Evolutionary conservation across 2,888 invertebrate genomes (phyloP).

Genomic region (Synanthedon myopaeformis): DNA sequence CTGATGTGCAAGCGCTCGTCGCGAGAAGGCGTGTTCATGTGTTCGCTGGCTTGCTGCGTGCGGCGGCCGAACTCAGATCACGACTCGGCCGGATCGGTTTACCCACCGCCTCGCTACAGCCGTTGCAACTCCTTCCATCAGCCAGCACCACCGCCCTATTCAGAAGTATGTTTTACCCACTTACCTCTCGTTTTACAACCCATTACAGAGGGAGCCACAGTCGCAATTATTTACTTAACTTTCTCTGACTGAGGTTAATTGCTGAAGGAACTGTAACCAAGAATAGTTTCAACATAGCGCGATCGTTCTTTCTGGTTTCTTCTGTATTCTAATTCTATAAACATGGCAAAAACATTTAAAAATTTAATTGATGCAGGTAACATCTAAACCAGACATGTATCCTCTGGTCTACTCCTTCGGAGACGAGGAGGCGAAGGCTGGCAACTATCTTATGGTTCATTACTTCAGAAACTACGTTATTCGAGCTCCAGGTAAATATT

Average conservation of each 20-base stretch:
- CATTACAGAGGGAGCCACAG: too few relatives aligned
- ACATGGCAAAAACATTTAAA: neutral
- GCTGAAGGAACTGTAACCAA: too few relatives aligned
- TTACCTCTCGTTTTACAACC: too few relatives aligned
- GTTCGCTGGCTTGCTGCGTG: constrained; percentile 50
- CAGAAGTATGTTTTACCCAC: constrained; percentile 70
- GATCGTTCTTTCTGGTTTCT: neutral
- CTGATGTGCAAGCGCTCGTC: constrained; percentile 37
- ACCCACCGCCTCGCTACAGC: constrained; percentile 86
- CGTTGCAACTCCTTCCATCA: constrained; percentile 87
- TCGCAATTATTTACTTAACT: too few relatives aligned
- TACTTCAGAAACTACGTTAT: constrained; percentile 83
- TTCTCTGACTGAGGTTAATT: too few relatives aligned
- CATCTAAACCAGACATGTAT: constrained; percentile 87
- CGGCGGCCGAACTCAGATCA: constrained; percentile 73
- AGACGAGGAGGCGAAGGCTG: constrained; percentile 76
- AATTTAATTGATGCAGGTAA: constrained; percentile 70
- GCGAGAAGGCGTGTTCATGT: constrained; percentile 33
- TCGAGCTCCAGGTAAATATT: constrained; percentile 71
- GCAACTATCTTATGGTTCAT: constrained; percentile 86
- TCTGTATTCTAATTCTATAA: neutral
- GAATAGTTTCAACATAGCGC: neutral
- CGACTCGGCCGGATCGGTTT: constrained; percentile 84
- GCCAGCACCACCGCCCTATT: constrained; percentile 82
- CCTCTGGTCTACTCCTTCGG: constrained; percentile 86